A percentile compares a stretch with the other conserved stretches of the same genome.
Evolutionary conservation across 2,797 vertebrate species (phyloP).

Genomic region (Pseudochirops corinnae): DNA sequence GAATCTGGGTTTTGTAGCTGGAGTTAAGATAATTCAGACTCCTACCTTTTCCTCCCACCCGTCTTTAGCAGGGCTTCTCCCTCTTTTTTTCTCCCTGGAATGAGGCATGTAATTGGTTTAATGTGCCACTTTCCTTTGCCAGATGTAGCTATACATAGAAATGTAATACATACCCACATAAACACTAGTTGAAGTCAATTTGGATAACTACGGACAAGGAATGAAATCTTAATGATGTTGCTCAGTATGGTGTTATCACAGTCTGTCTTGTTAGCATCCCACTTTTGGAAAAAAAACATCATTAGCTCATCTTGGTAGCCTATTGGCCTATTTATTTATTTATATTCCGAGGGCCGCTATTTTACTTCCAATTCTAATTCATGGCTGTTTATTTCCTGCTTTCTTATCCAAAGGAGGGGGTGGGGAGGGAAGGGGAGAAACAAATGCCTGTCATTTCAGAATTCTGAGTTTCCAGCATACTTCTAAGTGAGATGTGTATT

Average conservation of each 20-base stretch:
- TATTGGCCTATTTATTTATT: background rate
- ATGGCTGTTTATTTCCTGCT: slow-evolving; percentile 70
- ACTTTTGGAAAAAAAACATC: slow-evolving; percentile 7
- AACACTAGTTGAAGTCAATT: slow-evolving; percentile 65
- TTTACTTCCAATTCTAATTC: slow-evolving; percentile 69
- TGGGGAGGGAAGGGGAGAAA: slow-evolving; percentile 13
- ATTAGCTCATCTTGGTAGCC: slow-evolving; percentile 50
- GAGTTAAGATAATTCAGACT: background rate
- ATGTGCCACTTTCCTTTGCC: slow-evolving; percentile 51
- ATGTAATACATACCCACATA: slow-evolving; percentile 48
- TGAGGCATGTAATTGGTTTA: slow-evolving; percentile 54
- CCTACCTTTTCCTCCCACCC: slow-evolving; percentile 8
- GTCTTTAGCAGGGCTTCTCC: slow-evolving; percentile 16
- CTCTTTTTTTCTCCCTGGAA: slow-evolving; percentile 34
- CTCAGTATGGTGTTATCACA: slow-evolving; percentile 56
- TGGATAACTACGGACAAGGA: slow-evolving; percentile 69
- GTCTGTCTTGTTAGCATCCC: slow-evolving; percentile 59
- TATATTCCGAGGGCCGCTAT: slow-evolving; percentile 40
- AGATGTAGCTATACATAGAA: slow-evolving; percentile 44
- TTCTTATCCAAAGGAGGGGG: slow-evolving; percentile 70
- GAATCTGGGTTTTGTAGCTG: background rate
- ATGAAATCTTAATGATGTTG: slow-evolving; percentile 73
- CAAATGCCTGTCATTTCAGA: slow-evolving; percentile 74
- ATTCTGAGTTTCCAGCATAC: slow-evolving; percentile 75
- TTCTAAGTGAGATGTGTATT: slow-evolving; percentile 74